Conservation (phyloP, 2,888 invertebrate genomes). For the Hyles lineata region DNA sequence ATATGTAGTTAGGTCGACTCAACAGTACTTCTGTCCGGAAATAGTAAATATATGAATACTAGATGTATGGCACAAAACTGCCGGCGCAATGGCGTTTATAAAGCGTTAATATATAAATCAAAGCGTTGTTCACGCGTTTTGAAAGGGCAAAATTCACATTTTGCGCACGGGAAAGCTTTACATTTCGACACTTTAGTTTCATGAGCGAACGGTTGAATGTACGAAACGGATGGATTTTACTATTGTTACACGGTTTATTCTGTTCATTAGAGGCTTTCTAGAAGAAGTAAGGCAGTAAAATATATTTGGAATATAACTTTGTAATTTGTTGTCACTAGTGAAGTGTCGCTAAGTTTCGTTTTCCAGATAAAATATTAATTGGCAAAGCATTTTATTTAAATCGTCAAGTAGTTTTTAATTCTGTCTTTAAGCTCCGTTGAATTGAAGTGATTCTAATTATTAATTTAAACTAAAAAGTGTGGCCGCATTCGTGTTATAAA, state of each 20-base stretch:
- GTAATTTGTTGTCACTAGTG: background rate
- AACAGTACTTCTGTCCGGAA: slow-evolving; percentile 42
- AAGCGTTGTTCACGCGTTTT: slow-evolving; percentile 34
- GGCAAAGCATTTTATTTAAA: too few relatives aligned
- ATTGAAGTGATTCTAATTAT: too few relatives aligned
- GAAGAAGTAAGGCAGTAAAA: background rate
- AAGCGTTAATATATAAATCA: slow-evolving; percentile 58
- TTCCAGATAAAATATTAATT: too few relatives aligned
- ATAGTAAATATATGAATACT: slow-evolving; percentile 53
- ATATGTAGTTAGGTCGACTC: slow-evolving; percentile 36
- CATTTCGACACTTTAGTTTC: slow-evolving; percentile 14
- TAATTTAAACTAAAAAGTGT: too few relatives aligned
- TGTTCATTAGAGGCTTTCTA: slow-evolving; percentile 32
- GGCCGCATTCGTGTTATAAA: too few relatives aligned
- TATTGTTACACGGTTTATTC: background rate
- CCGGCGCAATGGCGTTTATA: slow-evolving; percentile 52
- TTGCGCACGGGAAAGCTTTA: background rate
- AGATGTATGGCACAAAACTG: slow-evolving; percentile 53
- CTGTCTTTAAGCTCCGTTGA: too few relatives aligned
- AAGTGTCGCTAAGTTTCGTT: too few relatives aligned
- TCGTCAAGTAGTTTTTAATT: too few relatives aligned
- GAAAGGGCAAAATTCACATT: slow-evolving; percentile 22
- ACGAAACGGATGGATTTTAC: background rate
- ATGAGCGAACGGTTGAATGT: background rate
- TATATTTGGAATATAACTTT: background rate